A percentile compares a stretch with the other conserved stretches of the same genome.
Evolutionary conservation across 2,888 invertebrate genomes (phyloP).

Genomic region (Mesodorylaimus sp.): DNA sequence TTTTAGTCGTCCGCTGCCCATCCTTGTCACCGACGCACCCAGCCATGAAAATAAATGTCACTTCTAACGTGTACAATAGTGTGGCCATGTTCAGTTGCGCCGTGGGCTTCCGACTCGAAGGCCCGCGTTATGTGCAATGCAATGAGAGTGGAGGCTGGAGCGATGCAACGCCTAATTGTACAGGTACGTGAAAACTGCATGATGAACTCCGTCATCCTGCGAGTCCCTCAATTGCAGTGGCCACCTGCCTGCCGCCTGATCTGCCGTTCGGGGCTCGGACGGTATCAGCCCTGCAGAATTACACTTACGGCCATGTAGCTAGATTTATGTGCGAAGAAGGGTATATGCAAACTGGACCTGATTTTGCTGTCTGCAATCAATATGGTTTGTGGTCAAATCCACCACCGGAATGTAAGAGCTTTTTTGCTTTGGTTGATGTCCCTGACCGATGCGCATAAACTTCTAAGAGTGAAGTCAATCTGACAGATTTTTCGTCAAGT

Average conservation of each 20-base stretch:
- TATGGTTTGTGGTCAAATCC: conserved; percentile 66
- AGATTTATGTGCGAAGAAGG: conserved; percentile 71
- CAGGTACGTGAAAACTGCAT: conserved; percentile 10
- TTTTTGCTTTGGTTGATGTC: not conserved
- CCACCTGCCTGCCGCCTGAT: conserved; percentile 8
- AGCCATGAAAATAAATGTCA: not conserved
- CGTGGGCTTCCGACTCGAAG: conserved; percentile 17
- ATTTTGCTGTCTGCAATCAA: conserved; percentile 72
- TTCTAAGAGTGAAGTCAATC: too few relatives aligned
- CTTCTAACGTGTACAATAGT: conserved; percentile 1
- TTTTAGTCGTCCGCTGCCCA: conserved; percentile 8
- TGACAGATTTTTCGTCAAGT: too few relatives aligned
- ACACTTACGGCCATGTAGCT: conserved; percentile 62
- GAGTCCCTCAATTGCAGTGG: conserved; percentile 3
- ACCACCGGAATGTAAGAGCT: conserved; percentile 53
- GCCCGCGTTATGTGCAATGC: conserved; percentile 21
- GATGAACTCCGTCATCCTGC: not conserved
- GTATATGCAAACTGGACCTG: conserved; percentile 69
- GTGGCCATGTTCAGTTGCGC: conserved; percentile 8
- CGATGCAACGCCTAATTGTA: conserved; percentile 20
- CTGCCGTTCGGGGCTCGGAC: conserved; percentile 2
- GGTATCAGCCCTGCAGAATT: conserved; percentile 31
- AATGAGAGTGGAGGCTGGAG: conserved; percentile 21
- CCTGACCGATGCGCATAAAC: too few relatives aligned
- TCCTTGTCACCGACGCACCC: not conserved